Percentiles rank a stretch among this genome's conserved stretches.
Evolutionary conservation across 1,140 invertebrate species (phyloP).

Genomic region (Oscheius sp.): DNA sequence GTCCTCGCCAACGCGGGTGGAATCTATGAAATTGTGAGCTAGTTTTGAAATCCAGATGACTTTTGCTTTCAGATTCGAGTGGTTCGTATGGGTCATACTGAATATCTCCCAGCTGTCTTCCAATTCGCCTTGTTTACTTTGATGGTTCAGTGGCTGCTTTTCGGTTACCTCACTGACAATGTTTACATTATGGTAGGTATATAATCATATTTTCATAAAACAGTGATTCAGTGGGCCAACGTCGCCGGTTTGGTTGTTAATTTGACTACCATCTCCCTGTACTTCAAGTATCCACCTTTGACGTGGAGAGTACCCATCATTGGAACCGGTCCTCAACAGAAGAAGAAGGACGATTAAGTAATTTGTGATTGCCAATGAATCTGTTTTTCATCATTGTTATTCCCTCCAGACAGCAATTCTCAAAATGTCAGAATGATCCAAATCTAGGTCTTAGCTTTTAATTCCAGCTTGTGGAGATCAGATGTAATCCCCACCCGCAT

Average conservation of each 20-base stretch:
- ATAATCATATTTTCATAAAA: not conserved
- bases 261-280: slow-evolving; percentile 49
- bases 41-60: not conserved
- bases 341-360: slow-evolving; percentile 43
- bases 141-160: slow-evolving; percentile 53
- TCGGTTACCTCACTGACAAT: slow-evolving; percentile 50
- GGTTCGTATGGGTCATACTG: slow-evolving; percentile 50
- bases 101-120: slow-evolving; percentile 56
- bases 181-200: slow-evolving; percentile 51
- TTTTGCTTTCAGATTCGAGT: slow-evolving; percentile 50
- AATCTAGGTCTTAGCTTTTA: too few relatives aligned
- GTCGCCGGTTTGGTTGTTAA: slow-evolving; percentile 55
- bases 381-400: too few relatives aligned
- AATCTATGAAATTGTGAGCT: slow-evolving; percentile 56
- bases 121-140: slow-evolving; percentile 58
- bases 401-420: too few relatives aligned
- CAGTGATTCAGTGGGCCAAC: slow-evolving; percentile 51
- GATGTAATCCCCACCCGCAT: too few relatives aligned
- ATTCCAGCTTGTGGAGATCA: too few relatives aligned
- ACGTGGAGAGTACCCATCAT: slow-evolving; percentile 59
- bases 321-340: slow-evolving; percentile 44
- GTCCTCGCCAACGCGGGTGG: slow-evolving; percentile 54
- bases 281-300: slow-evolving; percentile 57
- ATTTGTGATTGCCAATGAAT: too few relatives aligned
- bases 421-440: too few relatives aligned